Conservation (phyloP, 2,888 invertebrate genomes). For the Antitype chi region DNA sequence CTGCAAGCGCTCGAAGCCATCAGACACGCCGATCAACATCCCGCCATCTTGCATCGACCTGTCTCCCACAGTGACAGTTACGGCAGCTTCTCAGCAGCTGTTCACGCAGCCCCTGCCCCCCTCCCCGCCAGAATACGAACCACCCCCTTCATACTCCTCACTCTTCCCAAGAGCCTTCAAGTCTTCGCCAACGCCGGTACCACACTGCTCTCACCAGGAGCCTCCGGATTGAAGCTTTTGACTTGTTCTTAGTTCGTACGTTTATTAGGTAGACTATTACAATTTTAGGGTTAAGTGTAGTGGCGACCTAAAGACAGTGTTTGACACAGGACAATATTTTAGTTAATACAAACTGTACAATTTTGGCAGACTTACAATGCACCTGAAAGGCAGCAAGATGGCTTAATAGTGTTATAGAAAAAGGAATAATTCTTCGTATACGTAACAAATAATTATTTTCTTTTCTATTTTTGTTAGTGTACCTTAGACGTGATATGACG, state of each 20-base stretch:
- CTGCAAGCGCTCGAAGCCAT: slow-evolving; percentile 87
- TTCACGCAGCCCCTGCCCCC: slow-evolving; percentile 82
- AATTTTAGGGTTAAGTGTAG: slow-evolving; percentile 61
- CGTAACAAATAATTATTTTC: slow-evolving; percentile 26
- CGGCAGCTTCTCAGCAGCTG: slow-evolving; percentile 83
- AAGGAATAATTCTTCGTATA: slow-evolving; percentile 18
- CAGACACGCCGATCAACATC: slow-evolving; percentile 84
- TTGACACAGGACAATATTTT: slow-evolving; percentile 44
- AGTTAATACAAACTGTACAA: slow-evolving; percentile 13
- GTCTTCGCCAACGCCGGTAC: slow-evolving; percentile 84
- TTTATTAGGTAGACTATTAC: slow-evolving; percentile 74
- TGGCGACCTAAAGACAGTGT: slow-evolving; percentile 49
- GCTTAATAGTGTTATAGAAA: background rate
- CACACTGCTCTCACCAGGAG: slow-evolving; percentile 87
- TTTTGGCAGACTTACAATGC: slow-evolving; percentile 12
- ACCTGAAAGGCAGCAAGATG: background rate
- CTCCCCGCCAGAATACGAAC: slow-evolving; percentile 92
- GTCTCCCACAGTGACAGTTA: slow-evolving; percentile 85
- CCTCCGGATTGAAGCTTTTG: slow-evolving; percentile 81
- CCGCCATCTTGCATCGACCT: slow-evolving; percentile 88
- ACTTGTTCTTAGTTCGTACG: slow-evolving; percentile 52
- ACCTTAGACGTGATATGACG: slow-evolving; percentile 38
- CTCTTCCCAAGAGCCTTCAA: slow-evolving; percentile 91
- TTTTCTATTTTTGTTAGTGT: background rate
- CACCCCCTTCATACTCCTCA: slow-evolving; percentile 92